Evolutionary conservation across 2,888 invertebrate species (phyloP), one percentile per base, ranked within the genome.

Genomic region (Pterostichus madidus): DNA sequence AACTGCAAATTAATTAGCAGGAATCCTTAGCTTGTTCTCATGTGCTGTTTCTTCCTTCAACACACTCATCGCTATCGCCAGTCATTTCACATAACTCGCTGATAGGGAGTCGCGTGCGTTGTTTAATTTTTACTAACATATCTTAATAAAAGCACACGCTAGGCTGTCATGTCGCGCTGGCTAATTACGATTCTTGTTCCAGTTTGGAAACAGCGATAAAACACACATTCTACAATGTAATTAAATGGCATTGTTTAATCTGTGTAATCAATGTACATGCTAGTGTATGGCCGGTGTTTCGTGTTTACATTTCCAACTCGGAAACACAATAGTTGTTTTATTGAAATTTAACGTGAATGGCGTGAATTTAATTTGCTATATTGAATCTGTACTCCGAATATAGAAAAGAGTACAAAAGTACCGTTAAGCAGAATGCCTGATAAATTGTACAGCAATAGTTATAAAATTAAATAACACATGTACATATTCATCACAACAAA

Each of bases 221-320:
- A 64, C 32, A 13, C 13, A 64, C 64, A 32, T 64, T 64, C 32
- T 64, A 64, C 64, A 64, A 32, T 64, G 32, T 64, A 64, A 64
- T 64, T 64, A 64, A 64, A 64, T 64, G 64, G 13, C 64, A 64
- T 64, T 64, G 64, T 64, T 64, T 64, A 64, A 64, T 64, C 64
- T 64, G 64, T 13, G 11, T 39, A 39, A 39, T 39, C 39, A 39
- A 39, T 8, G 39, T 39, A 8, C 8, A 5, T 8, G 39, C 39
- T 39, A 3, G 39, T 39, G 6, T 39, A 39, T 6, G 39, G 6
- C 8, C 39, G 8, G 3, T 39, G 5, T 5, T 39, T 39, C 8
- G 39, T 39, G 39, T 39, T 39, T 39, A 39, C 49, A 49, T 49
- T 49, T 49, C 5, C 11, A 49, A 49, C 10, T 0, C 49, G 49